These are phyloP conservation scores for Philotrypesis tridentata DNA, from an alignment of 1,140 invertebrate species.

Conservation along the genomic window DNA sequence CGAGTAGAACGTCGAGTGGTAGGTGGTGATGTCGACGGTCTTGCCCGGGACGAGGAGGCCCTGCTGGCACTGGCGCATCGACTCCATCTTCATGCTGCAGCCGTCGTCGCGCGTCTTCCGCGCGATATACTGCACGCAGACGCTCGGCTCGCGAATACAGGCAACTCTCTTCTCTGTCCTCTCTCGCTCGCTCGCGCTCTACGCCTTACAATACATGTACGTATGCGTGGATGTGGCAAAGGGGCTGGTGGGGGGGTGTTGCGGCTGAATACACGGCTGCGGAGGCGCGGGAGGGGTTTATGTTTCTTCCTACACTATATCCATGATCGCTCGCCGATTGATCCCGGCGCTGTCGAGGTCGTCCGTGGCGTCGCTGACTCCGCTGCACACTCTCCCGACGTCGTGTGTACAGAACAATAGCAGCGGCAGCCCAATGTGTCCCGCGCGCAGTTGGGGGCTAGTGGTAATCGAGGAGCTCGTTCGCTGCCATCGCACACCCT, in stretches of 20 bases:
- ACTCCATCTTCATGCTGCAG: slow-evolving; percentile 33
- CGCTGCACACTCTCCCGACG: no score
- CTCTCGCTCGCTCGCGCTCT: neutral
- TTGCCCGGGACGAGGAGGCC: slow-evolving; percentile 63
- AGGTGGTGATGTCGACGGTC: slow-evolving; percentile 63
- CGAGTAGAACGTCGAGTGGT: slow-evolving; percentile 71
- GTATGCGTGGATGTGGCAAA: no score
- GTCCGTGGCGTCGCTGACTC: no score
- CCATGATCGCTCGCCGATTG: slow-evolving; percentile 50
- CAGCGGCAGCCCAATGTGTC: no score
- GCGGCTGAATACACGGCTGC: no score
- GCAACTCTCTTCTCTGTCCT: neutral
- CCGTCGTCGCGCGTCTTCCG: no score
- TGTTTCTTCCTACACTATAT: slow-evolving; percentile 54
- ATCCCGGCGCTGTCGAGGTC: no score
- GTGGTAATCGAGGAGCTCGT: neutral
- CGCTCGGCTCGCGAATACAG: neutral
- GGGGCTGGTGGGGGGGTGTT: neutral
- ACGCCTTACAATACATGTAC: neutral
- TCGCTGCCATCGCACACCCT: neutral
- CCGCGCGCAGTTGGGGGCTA: neutral
- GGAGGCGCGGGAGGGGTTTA: neutral
- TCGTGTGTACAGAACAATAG: no score
- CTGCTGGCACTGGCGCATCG: neutral
- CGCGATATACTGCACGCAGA: no score